Percentiles rank a stretch among this genome's conserved stretches.
These are phyloP conservation scores for Rhagium mordax DNA, from an alignment of 2,888 invertebrate genomes.

Conservation along the genomic window DNA sequence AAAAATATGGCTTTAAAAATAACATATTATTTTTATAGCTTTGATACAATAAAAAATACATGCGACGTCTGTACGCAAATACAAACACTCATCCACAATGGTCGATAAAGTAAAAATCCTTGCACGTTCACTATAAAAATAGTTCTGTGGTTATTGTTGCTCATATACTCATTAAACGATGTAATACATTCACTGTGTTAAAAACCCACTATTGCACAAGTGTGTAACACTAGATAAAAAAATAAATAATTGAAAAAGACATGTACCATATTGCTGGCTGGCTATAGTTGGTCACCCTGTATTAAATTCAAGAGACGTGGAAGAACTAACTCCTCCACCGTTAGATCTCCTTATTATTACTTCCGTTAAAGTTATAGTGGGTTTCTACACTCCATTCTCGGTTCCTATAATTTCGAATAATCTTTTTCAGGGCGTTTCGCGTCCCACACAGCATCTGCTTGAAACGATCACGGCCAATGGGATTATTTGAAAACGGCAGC, in stretches of 20 bases:
- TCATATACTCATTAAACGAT: background rate
- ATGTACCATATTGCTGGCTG: slow-evolving; percentile 39
- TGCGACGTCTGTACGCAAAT: too few species aligned
- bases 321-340: slow-evolving; percentile 47
- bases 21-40: too few species aligned
- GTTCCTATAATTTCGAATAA: slow-evolving; percentile 60
- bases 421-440: slow-evolving; percentile 58
- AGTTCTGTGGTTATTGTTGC: background rate
- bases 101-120: background rate
- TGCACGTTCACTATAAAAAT: background rate
- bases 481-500: slow-evolving; percentile 58
- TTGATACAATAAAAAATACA: too few species aligned
- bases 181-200: slow-evolving; percentile 11
- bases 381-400: slow-evolving; percentile 62
- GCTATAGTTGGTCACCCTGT: slow-evolving; percentile 29
- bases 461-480: slow-evolving; percentile 49
- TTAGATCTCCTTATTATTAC: slow-evolving; percentile 53
- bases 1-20: too few species aligned
- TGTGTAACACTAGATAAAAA: slow-evolving; percentile 13
- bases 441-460: slow-evolving; percentile 53
- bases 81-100: too few species aligned
- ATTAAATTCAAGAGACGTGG: slow-evolving; percentile 37
- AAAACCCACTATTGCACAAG: slow-evolving; percentile 22
- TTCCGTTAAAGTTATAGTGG: slow-evolving; percentile 64
- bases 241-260: slow-evolving; percentile 4